A percentile compares a stretch with the other conserved stretches of the same genome.
Evolutionary conservation across 2,888 invertebrate species (phyloP).

Genomic region (Drosophila anomalipes): DNA sequence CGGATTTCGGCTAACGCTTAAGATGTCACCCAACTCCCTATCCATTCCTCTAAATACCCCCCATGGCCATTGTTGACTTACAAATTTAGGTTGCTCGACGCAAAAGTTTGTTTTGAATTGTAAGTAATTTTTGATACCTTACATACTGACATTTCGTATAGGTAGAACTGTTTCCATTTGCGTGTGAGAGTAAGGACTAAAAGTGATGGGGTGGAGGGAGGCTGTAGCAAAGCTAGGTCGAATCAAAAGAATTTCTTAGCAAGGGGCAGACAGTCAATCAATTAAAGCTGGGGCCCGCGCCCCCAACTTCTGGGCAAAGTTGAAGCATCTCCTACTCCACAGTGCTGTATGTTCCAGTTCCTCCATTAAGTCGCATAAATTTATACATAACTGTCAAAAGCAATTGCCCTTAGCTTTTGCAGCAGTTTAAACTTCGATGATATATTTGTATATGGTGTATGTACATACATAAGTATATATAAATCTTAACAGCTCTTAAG

Average conservation of each 20-base stretch:
- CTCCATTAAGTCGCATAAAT: constrained; percentile 80
- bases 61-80: constrained; percentile 72
- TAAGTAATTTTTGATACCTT: constrained; percentile 80
- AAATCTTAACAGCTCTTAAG: constrained; percentile 31
- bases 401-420: constrained; percentile 82
- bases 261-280: constrained; percentile 67
- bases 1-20: constrained; percentile 74
- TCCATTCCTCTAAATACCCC: constrained; percentile 2
- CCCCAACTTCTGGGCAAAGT: constrained; percentile 37
- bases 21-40: constrained; percentile 8
- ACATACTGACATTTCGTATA: constrained; percentile 60
- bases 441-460: constrained; percentile 71
- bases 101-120: constrained; percentile 80
- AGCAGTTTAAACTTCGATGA: constrained; percentile 80
- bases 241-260: constrained; percentile 12
- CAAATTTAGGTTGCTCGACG: constrained; percentile 78
- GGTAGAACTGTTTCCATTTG: constrained; percentile 47
- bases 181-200: not conserved
- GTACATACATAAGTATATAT: constrained; percentile 33
- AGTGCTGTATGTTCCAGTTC: constrained; percentile 54
- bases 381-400: constrained; percentile 82
- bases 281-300: constrained; percentile 61
- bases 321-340: constrained; percentile 20
- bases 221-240: not conserved
- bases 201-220: not conserved